Conservation (phyloP, 2,888 invertebrate genomes). For the Azorinus chamasolen region DNA sequence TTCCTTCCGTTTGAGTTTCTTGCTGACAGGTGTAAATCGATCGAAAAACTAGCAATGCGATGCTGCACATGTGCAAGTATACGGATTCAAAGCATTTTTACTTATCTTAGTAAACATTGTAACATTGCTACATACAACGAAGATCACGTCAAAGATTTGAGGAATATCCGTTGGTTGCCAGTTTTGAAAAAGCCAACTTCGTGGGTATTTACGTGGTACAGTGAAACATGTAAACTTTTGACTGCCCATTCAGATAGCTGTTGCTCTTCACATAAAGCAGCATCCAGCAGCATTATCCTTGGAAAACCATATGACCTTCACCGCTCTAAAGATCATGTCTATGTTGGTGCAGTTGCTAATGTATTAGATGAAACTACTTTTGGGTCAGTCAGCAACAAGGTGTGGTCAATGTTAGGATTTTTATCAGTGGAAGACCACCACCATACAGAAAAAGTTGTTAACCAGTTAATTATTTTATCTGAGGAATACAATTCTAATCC, state of each 20-base stretch:
- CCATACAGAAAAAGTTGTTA: constrained; percentile 4
- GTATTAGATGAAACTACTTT: constrained; percentile 37
- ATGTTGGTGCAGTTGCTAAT: constrained; percentile 31
- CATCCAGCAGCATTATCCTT: constrained; percentile 4
- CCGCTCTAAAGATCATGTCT: not conserved
- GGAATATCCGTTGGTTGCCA: constrained; percentile 58
- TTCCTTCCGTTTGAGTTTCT: constrained; percentile 51
- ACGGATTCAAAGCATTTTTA: constrained; percentile 3
- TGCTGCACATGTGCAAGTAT: constrained; percentile 18
- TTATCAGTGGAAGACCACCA: not conserved
- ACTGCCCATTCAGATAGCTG: not conserved
- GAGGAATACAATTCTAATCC: constrained; percentile 9
- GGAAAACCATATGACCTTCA: constrained; percentile 39
- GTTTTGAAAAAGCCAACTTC: constrained; percentile 61
- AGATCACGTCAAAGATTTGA: constrained; percentile 3
- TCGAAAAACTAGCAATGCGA: constrained; percentile 29
- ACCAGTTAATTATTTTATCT: constrained; percentile 9
- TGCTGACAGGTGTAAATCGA: constrained; percentile 62
- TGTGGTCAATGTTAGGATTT: too few species aligned
- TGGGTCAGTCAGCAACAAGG: not conserved
- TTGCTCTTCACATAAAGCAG: not conserved
- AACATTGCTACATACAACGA: not conserved
- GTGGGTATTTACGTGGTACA: constrained; percentile 70
- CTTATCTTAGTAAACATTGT: not conserved
- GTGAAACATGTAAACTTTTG: constrained; percentile 21